Base-by-base conservation (phyloP, 2,797 vertebrate species). In the Sciurus vulgaris region DNA sequence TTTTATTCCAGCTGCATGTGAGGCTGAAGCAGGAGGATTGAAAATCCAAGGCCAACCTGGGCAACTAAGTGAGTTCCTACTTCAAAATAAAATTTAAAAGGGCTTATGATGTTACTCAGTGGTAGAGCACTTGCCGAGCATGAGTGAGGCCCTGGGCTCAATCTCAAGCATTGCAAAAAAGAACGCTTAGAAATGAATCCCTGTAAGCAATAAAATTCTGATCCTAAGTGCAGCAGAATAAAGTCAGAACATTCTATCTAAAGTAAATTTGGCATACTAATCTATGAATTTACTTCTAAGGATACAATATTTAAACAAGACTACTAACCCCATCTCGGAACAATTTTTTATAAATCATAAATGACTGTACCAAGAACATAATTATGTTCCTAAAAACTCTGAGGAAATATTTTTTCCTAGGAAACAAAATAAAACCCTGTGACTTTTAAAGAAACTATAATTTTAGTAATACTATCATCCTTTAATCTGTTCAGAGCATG, bases 351-450 rank as follows among this genome's bases (percentile, higher is more conserved):
- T 26, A 84, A 83, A 56, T 56, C 33, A 81, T 61, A 69, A 59
- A 69, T 70, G 51, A 85, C 65, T 22, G 4, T n/a, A 83, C 14
- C 22, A 86, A 86, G 30, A 86, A 95, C 56, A 88, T 1, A 95
- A 73, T 72, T 91, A 63, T 90, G 78, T 82, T 70, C 63, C 54
- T 81, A 78, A 78, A 93, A 93, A 84, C 44, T n/a, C 74, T 38
- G 38, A 1, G 51, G 10, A 11, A 56, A 89, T 92, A 85, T 73
- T 79, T 85, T 85, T 93, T 76, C 69, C 70, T 91, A 92, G 84
- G 20, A 63, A 78, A 86, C 44, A 30, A 76, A 24, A 9, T 38
- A 5, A 49, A 49, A 49, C 15, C 44, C 44, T 69, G 28, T 65
- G 7, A 26, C 56, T 77, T 77, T 30, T 51, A 84, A 74, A 65